Base-by-base conservation (phyloP, 2,113 vertebrate species). In the Ailurus styani region DNA sequence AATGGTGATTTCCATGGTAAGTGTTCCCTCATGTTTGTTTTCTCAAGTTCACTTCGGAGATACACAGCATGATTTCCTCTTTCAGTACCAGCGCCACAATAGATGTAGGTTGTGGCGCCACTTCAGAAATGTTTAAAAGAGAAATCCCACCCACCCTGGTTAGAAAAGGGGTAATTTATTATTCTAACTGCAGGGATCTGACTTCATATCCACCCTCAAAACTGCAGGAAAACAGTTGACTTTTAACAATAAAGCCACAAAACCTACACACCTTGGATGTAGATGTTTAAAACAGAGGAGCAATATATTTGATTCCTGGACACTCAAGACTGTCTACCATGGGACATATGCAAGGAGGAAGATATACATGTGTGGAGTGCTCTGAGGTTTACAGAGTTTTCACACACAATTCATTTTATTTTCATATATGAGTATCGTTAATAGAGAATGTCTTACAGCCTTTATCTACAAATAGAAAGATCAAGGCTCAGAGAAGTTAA, bases 1-100 rank as follows among this genome's bases (percentile, higher is more conserved):
- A 95, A 97, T 96, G 75, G 90, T 95, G 96, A 95, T 97, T 97
- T 96, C 95, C 87, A 95, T 93, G 97, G 96, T 68, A 96, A 98
- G 92, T 96, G 45, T 90, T 97, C 85, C 70, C 40, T 94, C 77
- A 82, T 94, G 95, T 95, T 95, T 96, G 62, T 97, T 98, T 97
- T 91, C 50, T 90, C 85, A 95, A 82, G 81, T 95, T 95, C 73
- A 94, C 57, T 96, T 97, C 8, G 37, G 91, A 96, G 79, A 95
- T 93, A 93, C 73, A 91, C 91, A 97, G 96, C 89, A 83, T 97
- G 91, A 96, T 97, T 96, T 97, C 96, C 93, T 96, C 87, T 89
- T 95, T 96, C 82, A 97, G 70, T 78, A 91, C 40, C 29, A 91
- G 91, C 25, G 89, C 42, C 86, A 95, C 83, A 97, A 95, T 95